These are phyloP conservation scores for Pyrgus malvae DNA, from an alignment of 2,888 invertebrate species.

Conservation along the genomic window DNA sequence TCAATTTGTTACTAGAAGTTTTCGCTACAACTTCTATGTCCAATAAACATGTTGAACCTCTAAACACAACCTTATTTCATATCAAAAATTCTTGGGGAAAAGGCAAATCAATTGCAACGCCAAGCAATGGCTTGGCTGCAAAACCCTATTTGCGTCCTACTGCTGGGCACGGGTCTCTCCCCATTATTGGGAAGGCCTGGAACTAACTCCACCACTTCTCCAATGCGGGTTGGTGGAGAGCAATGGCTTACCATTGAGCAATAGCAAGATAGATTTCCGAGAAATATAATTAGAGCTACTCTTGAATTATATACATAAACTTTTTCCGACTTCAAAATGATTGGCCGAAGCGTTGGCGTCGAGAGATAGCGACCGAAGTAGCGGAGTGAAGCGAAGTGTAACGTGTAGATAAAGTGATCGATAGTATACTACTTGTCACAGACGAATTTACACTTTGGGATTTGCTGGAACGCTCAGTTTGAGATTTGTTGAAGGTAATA, in stretches of 20 bases:
- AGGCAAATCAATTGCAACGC: too few relatives aligned
- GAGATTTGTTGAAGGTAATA: neutral
- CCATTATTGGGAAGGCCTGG: too few relatives aligned
- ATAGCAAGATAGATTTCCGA: neutral
- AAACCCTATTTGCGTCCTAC: too few relatives aligned
- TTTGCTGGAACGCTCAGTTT: neutral
- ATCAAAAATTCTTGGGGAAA: too few relatives aligned
- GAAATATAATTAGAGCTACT: constrained; percentile 12
- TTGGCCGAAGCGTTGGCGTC: constrained; percentile 11
- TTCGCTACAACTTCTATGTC: too few relatives aligned
- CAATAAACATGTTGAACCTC: too few relatives aligned
- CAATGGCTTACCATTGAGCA: neutral
- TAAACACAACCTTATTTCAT: too few relatives aligned
- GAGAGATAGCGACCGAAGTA: constrained; percentile 6
- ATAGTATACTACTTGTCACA: neutral
- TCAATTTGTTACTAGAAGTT: too few relatives aligned
- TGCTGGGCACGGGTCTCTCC: too few relatives aligned
- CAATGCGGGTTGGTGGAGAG: neutral
- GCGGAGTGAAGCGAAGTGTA: constrained; percentile 8
- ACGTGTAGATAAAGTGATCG: constrained; percentile 14
- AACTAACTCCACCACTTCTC: too few relatives aligned
- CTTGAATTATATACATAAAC: constrained; percentile 17
- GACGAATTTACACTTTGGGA: neutral
- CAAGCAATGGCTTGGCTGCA: too few relatives aligned
- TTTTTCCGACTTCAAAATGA: constrained; percentile 15